A percentile compares a stretch with the other conserved stretches of the same genome.
Conservation (phyloP, 2,888 invertebrate species). For the Amphipyra tragopoginis region DNA sequence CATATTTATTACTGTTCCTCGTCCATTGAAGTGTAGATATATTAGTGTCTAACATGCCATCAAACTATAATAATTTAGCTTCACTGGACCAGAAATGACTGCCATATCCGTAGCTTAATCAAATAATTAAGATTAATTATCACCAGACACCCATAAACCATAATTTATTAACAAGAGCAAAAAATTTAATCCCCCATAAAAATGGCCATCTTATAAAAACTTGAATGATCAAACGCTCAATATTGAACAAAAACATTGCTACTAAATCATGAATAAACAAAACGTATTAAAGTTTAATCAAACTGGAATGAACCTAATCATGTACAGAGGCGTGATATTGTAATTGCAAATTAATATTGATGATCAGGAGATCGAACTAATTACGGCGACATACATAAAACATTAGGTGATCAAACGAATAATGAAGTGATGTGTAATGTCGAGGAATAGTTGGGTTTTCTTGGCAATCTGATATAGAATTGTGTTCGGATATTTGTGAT, state of each 20-base stretch:
- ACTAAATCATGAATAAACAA: conserved; percentile 55
- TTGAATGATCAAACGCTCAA: conserved; percentile 43
- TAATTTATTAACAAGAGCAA: conserved; percentile 50
- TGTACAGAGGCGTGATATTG: conserved; percentile 65
- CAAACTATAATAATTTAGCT: conserved; percentile 43
- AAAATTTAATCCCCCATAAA: conserved; percentile 42
- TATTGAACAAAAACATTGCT: conserved; percentile 45
- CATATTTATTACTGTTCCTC: conserved; percentile 19
- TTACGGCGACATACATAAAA: conserved; percentile 70
- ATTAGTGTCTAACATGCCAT: conserved; percentile 46
- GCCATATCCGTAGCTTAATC: conserved; percentile 47
- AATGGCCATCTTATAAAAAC: conserved; percentile 36
- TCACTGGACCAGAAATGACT: conserved; percentile 55
- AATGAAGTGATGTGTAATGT: conserved; percentile 36
- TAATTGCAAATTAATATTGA: conserved; percentile 81
- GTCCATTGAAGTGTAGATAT: conserved; percentile 39
- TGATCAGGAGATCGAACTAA: conserved; percentile 69
- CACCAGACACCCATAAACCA: conserved; percentile 47
- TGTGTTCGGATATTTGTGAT: not conserved
- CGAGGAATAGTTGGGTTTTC: conserved; percentile 25
- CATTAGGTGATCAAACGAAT: conserved; percentile 65
- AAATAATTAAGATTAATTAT: conserved; percentile 55
- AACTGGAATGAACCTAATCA: conserved; percentile 58
- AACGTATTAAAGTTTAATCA: conserved; percentile 63
- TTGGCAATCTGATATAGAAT: conserved; percentile 13